Conservation (phyloP, 2,797 vertebrate genomes). For the Petrocephalus sullivani region DNA sequence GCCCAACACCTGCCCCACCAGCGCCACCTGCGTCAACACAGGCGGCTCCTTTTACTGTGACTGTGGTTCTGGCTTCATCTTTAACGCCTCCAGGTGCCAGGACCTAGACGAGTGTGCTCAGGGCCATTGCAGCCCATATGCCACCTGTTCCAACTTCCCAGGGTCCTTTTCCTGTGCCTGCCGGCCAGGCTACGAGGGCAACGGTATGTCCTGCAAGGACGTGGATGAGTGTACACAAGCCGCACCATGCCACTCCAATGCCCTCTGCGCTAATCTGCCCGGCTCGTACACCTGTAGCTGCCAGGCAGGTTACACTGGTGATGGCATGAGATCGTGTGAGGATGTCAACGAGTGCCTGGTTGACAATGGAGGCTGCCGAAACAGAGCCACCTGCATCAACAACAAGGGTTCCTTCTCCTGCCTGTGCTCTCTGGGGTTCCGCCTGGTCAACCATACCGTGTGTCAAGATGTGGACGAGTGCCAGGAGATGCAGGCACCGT, state of each 20-base stretch:
- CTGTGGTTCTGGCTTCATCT: slow-evolving; percentile 61
- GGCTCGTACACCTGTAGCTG: slow-evolving; percentile 69
- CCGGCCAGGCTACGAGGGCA: slow-evolving; percentile 56
- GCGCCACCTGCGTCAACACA: slow-evolving; percentile 62
- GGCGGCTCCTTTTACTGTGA: slow-evolving; percentile 63
- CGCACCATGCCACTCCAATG: slow-evolving; percentile 57
- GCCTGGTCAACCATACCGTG: slow-evolving; percentile 57
- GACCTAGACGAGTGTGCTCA: slow-evolving; percentile 65
- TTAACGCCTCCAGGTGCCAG: slow-evolving; percentile 52
- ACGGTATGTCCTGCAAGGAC: slow-evolving; percentile 64
- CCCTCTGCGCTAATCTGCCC: slow-evolving; percentile 60
- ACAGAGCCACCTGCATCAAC: slow-evolving; percentile 63
- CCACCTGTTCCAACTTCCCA: slow-evolving; percentile 59
- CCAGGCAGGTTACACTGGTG: slow-evolving; percentile 59
- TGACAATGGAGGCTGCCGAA: slow-evolving; percentile 66
- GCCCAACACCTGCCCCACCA: slow-evolving; percentile 52
- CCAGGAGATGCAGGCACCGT: slow-evolving; percentile 39
- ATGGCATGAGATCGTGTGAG: slow-evolving; percentile 56
- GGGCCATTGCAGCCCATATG: slow-evolving; percentile 54
- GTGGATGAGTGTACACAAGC: slow-evolving; percentile 60
- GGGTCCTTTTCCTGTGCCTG: slow-evolving; percentile 67
- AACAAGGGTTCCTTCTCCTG: slow-evolving; percentile 65
- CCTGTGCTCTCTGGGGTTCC: slow-evolving; percentile 56
- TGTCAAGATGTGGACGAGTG: slow-evolving; percentile 74
- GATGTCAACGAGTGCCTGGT: slow-evolving; percentile 69